These are phyloP conservation scores for Gadus macrocephalus DNA, from an alignment of 2,113 vertebrate genomes.

Conservation along the genomic window DNA sequence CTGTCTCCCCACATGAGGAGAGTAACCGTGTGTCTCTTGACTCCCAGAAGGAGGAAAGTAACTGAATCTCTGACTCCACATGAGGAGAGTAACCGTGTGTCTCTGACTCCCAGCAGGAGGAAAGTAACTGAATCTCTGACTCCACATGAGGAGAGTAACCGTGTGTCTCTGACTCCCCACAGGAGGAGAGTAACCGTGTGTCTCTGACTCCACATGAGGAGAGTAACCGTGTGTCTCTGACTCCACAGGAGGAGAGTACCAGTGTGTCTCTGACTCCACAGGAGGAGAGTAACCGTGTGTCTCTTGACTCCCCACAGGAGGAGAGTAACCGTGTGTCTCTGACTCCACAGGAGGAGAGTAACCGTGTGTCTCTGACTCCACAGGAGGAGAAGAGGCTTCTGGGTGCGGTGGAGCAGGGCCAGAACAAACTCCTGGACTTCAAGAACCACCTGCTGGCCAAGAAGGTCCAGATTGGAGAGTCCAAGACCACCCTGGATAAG, in stretches of 20 bases:
- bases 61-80: too few relatives aligned
- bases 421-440: constrained; percentile 68
- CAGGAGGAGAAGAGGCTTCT: constrained; percentile 80
- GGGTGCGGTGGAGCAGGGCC: constrained; percentile 65
- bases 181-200: constrained; percentile 70
- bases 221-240: neutral
- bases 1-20: constrained; percentile 68
- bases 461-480: constrained; percentile 62
- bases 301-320: constrained; percentile 59
- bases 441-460: constrained; percentile 68
- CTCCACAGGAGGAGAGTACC: constrained; percentile 71
- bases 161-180: constrained; percentile 1
- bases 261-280: constrained; percentile 36
- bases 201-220: constrained; percentile 72
- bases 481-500: constrained; percentile 78
- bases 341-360: too few relatives aligned
- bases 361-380: neutral
- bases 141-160: constrained; percentile 71
- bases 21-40: neutral
- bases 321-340: constrained; percentile 50
- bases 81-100: constrained; percentile 56
- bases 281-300: constrained; percentile 64
- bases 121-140: too few relatives aligned
- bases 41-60: constrained; percentile 68
- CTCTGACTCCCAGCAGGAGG: neutral